A percentile compares a stretch with the other conserved stretches of the same genome.
phyloP scores from a whole-genome alignment of 2,888 invertebrate genomes.

The Dermolepida albohirtum region DNA sequence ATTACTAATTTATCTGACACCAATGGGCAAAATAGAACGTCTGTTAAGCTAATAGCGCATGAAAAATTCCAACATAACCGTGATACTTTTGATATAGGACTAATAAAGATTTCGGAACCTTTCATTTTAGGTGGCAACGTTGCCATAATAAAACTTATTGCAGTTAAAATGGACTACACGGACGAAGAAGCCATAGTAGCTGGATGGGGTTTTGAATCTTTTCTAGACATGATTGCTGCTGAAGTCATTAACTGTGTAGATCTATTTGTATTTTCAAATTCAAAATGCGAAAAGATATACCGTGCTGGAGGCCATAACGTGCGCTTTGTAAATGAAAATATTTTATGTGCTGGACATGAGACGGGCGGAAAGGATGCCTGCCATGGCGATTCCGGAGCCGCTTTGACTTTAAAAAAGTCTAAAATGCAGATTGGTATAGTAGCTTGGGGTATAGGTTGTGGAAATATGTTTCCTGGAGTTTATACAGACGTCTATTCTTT shows the following conservation, averaged over 20 bases:
- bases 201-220: slow-evolving; percentile 6
- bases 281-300: background rate
- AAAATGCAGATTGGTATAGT: slow-evolving; percentile 8
- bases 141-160: slow-evolving; percentile 5
- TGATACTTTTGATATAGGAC: slow-evolving; percentile 1
- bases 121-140: background rate
- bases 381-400: slow-evolving; percentile 15
- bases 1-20: background rate
- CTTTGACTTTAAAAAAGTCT: background rate
- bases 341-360: background rate
- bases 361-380: background rate
- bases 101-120: background rate
- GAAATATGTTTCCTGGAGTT: background rate
- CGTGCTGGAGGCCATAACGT: background rate
- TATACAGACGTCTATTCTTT: slow-evolving; percentile 5
- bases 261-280: background rate
- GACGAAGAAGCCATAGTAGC: slow-evolving; percentile 5
- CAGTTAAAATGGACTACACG: background rate
- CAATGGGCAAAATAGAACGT: background rate
- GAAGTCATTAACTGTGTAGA: background rate
- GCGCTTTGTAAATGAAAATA: background rate
- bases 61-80: background rate
- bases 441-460: slow-evolving; percentile 19
- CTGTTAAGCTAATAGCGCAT: background rate
- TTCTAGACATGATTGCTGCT: background rate